Conservation (phyloP, 2,888 invertebrate species). For the Flexamia atlantica region DNA sequence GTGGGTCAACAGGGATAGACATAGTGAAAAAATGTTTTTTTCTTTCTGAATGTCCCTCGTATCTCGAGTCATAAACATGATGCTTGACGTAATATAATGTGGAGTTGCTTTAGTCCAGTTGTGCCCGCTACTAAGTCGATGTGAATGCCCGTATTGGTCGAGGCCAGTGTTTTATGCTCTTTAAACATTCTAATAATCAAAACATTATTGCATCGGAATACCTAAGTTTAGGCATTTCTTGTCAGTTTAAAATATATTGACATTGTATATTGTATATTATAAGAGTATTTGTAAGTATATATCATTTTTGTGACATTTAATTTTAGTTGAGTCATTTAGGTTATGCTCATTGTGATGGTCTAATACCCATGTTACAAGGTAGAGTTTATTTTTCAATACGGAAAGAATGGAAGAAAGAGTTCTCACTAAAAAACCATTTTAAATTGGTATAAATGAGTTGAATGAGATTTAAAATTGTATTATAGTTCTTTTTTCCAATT, state of each 20-base stretch:
- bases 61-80: neutral
- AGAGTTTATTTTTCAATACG: slow-evolving; percentile 24
- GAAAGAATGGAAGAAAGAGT: slow-evolving; percentile 19
- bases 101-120: slow-evolving; percentile 6
- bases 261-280: slow-evolving; percentile 46
- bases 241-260: slow-evolving; percentile 23
- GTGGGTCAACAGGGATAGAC: too few relatives aligned
- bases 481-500: neutral
- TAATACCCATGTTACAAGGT: slow-evolving; percentile 31
- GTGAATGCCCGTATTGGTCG: slow-evolving; percentile 21
- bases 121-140: slow-evolving; percentile 22
- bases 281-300: slow-evolving; percentile 50
- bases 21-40: too few relatives aligned
- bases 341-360: slow-evolving; percentile 49
- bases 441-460: slow-evolving; percentile 33
- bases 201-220: slow-evolving; percentile 47
- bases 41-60: too few relatives aligned
- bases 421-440: neutral
- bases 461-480: slow-evolving; percentile 18
- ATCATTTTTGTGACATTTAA: slow-evolving; percentile 53
- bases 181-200: slow-evolving; percentile 49
- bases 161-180: slow-evolving; percentile 35
- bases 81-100: slow-evolving; percentile 15
- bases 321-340: slow-evolving; percentile 55
- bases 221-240: slow-evolving; percentile 42